Evolutionary conservation across 2,113 vertebrate species (phyloP).

Genomic region (Nothobranchius furzeri): DNA sequence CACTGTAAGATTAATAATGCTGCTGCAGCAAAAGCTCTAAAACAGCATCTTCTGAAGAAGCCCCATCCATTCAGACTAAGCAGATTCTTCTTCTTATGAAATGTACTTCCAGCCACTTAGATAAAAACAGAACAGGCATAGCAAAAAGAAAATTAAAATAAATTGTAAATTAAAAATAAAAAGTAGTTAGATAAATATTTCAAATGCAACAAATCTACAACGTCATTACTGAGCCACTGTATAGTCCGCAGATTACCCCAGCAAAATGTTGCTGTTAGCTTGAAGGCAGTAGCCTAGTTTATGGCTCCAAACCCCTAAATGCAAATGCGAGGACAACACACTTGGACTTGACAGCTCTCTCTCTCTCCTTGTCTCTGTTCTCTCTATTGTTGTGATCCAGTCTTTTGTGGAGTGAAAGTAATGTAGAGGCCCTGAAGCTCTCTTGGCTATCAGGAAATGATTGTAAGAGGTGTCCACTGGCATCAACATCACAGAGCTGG

Average conservation of each 20-base stretch:
- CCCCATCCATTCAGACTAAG: conserved; percentile 29
- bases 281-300: conserved; percentile 49
- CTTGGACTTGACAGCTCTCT: conserved; percentile 46
- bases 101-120: not conserved
- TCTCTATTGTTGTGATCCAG: conserved; percentile 56
- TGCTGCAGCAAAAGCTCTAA: conserved; percentile 30
- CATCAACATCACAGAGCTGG: conserved; percentile 66
- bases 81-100: conserved; percentile 1
- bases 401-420: conserved; percentile 71
- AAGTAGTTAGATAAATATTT: too few species aligned
- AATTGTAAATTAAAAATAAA: too few species aligned
- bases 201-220: not conserved
- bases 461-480: conserved; percentile 62
- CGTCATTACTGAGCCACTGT: not conserved
- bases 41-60: conserved; percentile 34
- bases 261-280: conserved; percentile 27
- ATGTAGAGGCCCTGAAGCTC: conserved; percentile 64
- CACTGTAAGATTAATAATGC: conserved; percentile 47
- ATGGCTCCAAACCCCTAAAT: conserved; percentile 40
- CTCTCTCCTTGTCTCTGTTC: conserved; percentile 42
- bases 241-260: conserved; percentile 6
- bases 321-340: conserved; percentile 61
- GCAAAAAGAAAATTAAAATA: conserved; percentile 2
- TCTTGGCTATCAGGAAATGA: conserved; percentile 48
- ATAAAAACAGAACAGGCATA: not conserved